Conservation (phyloP, 2,888 invertebrate genomes). For the Polyommatus iphigenia region DNA sequence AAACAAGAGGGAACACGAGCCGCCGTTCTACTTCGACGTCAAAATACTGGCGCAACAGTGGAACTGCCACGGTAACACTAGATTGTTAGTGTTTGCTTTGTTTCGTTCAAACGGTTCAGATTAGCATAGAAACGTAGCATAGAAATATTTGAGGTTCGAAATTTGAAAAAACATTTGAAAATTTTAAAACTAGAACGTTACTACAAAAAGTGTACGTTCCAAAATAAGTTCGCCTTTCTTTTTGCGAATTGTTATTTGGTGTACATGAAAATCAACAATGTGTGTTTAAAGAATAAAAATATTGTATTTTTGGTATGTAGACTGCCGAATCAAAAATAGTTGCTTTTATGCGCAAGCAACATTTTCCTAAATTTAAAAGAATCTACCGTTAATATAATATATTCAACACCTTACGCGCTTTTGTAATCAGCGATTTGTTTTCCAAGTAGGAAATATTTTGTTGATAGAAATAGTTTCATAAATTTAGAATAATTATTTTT, state of each 20-base stretch:
- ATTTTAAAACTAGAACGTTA: not conserved
- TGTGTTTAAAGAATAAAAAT: no score
- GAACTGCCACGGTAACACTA: slow-evolving; percentile 68
- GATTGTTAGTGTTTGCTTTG: slow-evolving; percentile 54
- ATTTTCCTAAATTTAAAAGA: no score
- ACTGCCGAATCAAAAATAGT: no score
- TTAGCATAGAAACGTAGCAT: slow-evolving; percentile 31
- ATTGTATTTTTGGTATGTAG: no score
- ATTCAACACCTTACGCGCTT: no score
- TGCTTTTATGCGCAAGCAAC: no score
- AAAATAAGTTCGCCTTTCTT: not conserved
- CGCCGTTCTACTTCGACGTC: slow-evolving; percentile 69
- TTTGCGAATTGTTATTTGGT: not conserved
- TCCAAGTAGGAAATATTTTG: no score
- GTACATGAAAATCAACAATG: no score
- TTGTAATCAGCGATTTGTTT: no score
- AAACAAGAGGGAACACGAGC: slow-evolving; percentile 60
- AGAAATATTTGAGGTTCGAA: not conserved
- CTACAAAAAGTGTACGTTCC: not conserved
- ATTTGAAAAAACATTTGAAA: not conserved
- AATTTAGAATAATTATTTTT: no score
- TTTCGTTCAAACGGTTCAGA: slow-evolving; percentile 25
- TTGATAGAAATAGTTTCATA: no score
- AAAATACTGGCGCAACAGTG: slow-evolving; percentile 65
- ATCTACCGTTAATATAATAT: no score